Base-by-base conservation (phyloP, 2,797 vertebrate species). In the Salarias fasciatus region DNA sequence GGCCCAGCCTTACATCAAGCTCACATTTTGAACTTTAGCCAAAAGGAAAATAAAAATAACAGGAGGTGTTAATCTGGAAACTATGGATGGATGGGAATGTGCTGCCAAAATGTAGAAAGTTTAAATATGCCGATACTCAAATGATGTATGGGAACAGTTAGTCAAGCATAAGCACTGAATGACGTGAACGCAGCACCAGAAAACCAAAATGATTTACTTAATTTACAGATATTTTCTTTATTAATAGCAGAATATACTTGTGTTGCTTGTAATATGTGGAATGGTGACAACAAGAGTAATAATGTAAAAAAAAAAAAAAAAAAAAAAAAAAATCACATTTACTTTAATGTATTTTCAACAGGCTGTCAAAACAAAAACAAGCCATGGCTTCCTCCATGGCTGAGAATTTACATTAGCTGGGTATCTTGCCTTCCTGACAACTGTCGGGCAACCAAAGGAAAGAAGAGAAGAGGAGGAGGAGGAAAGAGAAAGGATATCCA, bases 401-500 rank as follows among this genome's bases (percentile, higher is more conserved):
- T 67, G 73, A 50, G 67, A 79, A 62, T 59, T 70, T 40, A 64
- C 75, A 79, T 67, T 69, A 41, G 58, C 41, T 29, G 55, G 36
- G 65, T 51, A 56, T 75, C 59, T 69, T 46, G 53, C 73, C 72
- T 77, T 77, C 70, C 72, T 50, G 48, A 65, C 46, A 74, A 73
- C 54, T 65, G 59, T 15, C 69, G 62, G 50, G 38, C 33, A 14
- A 52, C 50, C 18, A 56, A 63, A 65, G 35, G 64, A 65, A 64
- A 72, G 54, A 65, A 47, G 79, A 70, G 54, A 46, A 10, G 43
- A 46, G 44, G 18, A 11, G 44, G 11, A 63, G 36, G 78, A 59
- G 43, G 41, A 75, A 79, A 71, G 53, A 53, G 53, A 75, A 76
- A 75, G 83, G 83, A 82, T 65, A 86, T 68, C 52, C 5, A 61